Percentiles rank a stretch among this genome's conserved stretches.
Conservation (phyloP, 2,113 vertebrate genomes). For the Uria lomvia region DNA sequence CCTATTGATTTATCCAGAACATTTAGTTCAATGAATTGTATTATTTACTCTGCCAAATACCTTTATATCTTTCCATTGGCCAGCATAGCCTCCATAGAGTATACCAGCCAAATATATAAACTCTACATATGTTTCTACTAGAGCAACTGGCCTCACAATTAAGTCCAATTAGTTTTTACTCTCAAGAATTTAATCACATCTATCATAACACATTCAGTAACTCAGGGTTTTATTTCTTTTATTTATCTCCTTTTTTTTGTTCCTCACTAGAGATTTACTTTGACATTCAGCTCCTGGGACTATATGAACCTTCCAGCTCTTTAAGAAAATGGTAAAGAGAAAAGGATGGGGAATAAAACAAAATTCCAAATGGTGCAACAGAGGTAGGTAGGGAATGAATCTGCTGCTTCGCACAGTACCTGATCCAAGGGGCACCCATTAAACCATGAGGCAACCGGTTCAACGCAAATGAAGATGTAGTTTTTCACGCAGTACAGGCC, state of each 20-base stretch:
- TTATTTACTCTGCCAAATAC: conserved; percentile 15
- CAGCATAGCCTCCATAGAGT: conserved; percentile 1
- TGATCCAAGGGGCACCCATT: not conserved
- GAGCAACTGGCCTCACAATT: conserved; percentile 64
- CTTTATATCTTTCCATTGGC: conserved; percentile 21
- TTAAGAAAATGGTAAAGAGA: not conserved
- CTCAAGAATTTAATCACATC: conserved; percentile 66
- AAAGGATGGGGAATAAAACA: not conserved
- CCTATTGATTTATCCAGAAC: conserved; percentile 18
- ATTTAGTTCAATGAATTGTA: not conserved
- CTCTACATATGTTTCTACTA: conserved; percentile 58
- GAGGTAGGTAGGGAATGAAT: not conserved
- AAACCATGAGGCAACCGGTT: not conserved
- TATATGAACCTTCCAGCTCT: conserved; percentile 21
- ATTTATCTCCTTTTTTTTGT: conserved; percentile 19
- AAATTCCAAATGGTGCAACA: not conserved
- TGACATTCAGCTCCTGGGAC: conserved; percentile 3
- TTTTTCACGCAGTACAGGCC: not conserved
- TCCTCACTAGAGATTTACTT: not conserved
- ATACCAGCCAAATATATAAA: conserved; percentile 66
- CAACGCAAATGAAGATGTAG: not conserved
- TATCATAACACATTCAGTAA: conserved; percentile 52
- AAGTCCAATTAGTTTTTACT: conserved; percentile 54
- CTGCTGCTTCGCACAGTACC: not conserved
- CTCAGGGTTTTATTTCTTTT: conserved; percentile 58